phyloP scores from a whole-genome alignment of 2,888 invertebrate genomes.

The Strigamia crassipes region DNA sequence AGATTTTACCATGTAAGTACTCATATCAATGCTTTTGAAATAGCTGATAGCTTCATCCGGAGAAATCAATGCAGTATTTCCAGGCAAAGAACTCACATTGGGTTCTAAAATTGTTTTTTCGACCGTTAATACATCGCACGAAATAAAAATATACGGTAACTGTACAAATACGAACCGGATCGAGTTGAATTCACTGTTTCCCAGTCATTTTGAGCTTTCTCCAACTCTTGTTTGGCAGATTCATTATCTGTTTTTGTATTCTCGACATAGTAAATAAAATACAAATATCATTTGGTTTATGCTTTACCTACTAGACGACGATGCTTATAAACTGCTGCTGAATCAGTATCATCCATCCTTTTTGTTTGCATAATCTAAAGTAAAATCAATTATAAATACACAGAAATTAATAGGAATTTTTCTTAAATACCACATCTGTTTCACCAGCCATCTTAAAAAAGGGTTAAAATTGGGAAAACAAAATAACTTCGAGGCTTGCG shows the following conservation, averaged over 20 bases:
- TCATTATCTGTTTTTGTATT: not conserved
- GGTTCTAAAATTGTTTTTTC: not conserved
- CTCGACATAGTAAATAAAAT: not conserved
- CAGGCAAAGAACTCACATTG: not conserved
- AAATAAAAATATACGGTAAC: not conserved
- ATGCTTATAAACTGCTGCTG: not conserved
- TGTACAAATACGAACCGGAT: not conserved
- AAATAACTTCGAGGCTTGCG: too few species aligned
- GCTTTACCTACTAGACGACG: not conserved
- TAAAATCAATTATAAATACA: not conserved
- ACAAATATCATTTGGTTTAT: not conserved
- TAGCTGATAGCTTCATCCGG: conserved; percentile 51
- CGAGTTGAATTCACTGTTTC: conserved; percentile 46
- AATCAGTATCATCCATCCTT: not conserved
- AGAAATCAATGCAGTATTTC: conserved; percentile 30
- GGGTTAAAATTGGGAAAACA: not conserved
- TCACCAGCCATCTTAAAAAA: not conserved
- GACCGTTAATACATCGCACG: not conserved
- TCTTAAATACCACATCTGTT: not conserved
- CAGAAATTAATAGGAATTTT: not conserved
- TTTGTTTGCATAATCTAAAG: not conserved
- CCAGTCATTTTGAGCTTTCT: conserved; percentile 50
- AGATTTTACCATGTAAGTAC: conserved; percentile 50
- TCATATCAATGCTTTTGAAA: conserved; percentile 51
- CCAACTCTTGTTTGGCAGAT: conserved; percentile 49